Evolutionary conservation across 1,140 invertebrate species (phyloP).

Genomic region (Trachelipus rathkii): DNA sequence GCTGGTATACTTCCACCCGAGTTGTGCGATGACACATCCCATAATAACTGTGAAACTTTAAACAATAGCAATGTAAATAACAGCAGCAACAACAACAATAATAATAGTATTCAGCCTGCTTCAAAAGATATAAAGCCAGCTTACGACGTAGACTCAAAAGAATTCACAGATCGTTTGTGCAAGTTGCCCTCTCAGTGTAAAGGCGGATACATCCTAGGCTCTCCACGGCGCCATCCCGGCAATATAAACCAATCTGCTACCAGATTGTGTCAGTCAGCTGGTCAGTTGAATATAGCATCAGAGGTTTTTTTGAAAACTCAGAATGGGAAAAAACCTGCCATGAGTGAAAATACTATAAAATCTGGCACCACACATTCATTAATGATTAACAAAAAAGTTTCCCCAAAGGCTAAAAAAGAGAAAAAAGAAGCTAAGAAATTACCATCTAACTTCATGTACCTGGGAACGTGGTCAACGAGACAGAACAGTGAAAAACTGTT

Average conservation of each 20-base stretch:
- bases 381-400: slow-evolving; percentile 33
- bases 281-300: background rate
- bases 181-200: slow-evolving; percentile 32
- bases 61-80: background rate
- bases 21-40: background rate
- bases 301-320: background rate
- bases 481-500: slow-evolving; percentile 37
- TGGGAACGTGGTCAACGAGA: slow-evolving; percentile 37
- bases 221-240: slow-evolving; percentile 10
- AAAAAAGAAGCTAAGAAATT: slow-evolving; percentile 36
- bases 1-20: background rate
- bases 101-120: background rate
- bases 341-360: background rate
- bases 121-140: slow-evolving; percentile 7
- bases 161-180: slow-evolving; percentile 37
- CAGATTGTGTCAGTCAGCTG: background rate
- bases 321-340: background rate
- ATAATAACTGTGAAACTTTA: background rate
- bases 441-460: slow-evolving; percentile 41
- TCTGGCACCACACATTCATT: slow-evolving; percentile 7
- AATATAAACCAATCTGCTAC: background rate
- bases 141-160: slow-evolving; percentile 28
- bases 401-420: slow-evolving; percentile 37
- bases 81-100: background rate
- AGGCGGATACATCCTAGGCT: slow-evolving; percentile 31